phyloP scores from a whole-genome alignment of 92 coral and sea anemone genomes.

The Anthopleura xanthogrammica region DNA sequence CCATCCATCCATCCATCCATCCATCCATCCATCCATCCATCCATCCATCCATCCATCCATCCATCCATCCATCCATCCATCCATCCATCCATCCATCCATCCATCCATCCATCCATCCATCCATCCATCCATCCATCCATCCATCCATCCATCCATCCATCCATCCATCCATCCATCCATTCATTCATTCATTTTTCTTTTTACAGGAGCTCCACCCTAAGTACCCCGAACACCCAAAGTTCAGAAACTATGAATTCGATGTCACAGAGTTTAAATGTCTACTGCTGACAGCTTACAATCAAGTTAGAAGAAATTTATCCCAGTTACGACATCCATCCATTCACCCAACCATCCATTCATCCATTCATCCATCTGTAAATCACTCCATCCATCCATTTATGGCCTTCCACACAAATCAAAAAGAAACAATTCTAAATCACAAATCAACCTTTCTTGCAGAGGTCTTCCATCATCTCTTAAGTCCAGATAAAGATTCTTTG shows the following conservation, averaged over 20 bases:
- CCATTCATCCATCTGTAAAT: too few relatives aligned
- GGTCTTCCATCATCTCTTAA: slow-evolving; percentile 50
- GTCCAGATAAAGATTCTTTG: slow-evolving; percentile 82
- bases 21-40: too few relatives aligned
- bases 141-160: background rate
- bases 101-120: background rate
- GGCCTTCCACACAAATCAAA: background rate
- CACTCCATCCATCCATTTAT: background rate
- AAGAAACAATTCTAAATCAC: background rate
- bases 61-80: background rate
- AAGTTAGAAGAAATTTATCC: slow-evolving; percentile 62
- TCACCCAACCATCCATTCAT: too few relatives aligned
- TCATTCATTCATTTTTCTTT: background rate
- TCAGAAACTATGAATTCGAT: slow-evolving; percentile 94
- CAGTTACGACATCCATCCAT: background rate
- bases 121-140: background rate
- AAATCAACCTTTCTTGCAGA: slow-evolving; percentile 32
- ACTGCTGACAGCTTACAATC: slow-evolving; percentile 62
- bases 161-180: background rate
- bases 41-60: too few relatives aligned
- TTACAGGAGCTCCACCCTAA: slow-evolving; percentile 79
- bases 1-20: too few relatives aligned
- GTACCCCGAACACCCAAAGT: slow-evolving; percentile 82
- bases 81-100: background rate
- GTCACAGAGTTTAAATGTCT: slow-evolving; percentile 86